Evolutionary conservation across 1,140 invertebrate genomes (phyloP), one percentile per base, ranked within the genome.

Genomic region (Apis dorsata): DNA sequence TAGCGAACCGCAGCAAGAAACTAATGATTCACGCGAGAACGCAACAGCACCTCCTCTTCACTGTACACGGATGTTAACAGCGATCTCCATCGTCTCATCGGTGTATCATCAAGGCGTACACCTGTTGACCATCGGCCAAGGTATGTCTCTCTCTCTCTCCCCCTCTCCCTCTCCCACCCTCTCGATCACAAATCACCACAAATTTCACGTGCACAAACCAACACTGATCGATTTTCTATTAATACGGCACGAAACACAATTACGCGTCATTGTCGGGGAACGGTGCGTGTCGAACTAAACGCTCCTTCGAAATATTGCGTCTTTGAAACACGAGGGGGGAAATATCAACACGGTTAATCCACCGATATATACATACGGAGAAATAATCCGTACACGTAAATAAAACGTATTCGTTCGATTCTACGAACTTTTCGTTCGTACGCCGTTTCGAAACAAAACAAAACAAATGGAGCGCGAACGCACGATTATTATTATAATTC

Each of bases 21-120:
- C 80, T 87, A 85, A 88, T 88, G 87, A 88, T 88, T 88, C 87
- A 89, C 83, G 80, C 60, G 80, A 80, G 72, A 79, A 63, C 78
- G 82, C 75, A 72, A 44, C 65, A 77, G 81, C n/a, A 70, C 81
- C 69, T 86, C 87, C 80, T 75, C 80, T 88, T 84, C 74, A 57
- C 17, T 86, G 80, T 83, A 79, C 81, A 66, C 65, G 62, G 73
- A 72, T 77, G 65, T 80, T 85, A 86, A 85, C 80, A 75, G 73
- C 77, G 60, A 88, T 82, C 83, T 83, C 77, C 86, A 83, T 87
- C 86, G 71, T 88, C 81, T 82, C 76, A 79, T 82, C 79, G 79
- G 49, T 81, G 69, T 78, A 78, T 72, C 79, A 81, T 78, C 84
- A 68, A 62, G 66, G 76, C 84, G 74, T 83, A 84, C 85, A 85